phyloP scores from a whole-genome alignment of 2,888 invertebrate species.

The Apamea monoglypha region DNA sequence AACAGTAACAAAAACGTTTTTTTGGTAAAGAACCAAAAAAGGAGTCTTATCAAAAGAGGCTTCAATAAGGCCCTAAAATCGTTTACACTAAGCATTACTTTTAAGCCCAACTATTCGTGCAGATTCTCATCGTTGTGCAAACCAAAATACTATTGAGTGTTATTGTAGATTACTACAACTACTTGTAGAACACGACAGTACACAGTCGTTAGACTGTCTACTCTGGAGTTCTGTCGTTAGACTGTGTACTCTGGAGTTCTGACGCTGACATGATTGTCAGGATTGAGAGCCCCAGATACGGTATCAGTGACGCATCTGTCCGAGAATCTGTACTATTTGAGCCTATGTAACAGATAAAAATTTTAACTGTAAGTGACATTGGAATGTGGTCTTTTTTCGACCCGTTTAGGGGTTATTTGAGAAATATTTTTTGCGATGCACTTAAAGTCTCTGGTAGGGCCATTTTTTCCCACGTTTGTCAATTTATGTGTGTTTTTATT shows the following conservation, averaged over 20 bases:
- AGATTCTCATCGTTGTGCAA: not conserved
- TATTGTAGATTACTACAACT: too few relatives aligned
- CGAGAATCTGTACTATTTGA: slow-evolving; percentile 37
- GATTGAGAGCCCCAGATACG: slow-evolving; percentile 55
- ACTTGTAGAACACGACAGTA: too few relatives aligned
- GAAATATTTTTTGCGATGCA: not conserved
- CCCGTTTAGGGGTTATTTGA: not conserved
- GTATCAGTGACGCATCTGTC: slow-evolving; percentile 53
- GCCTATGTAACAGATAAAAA: slow-evolving; percentile 33
- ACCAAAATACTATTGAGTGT: slow-evolving; percentile 14
- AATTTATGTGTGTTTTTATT: not conserved
- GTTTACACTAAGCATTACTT: too few relatives aligned
- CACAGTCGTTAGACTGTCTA: too few relatives aligned
- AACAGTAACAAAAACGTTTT: too few relatives aligned
- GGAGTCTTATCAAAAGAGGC: not conserved
- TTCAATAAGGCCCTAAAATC: not conserved
- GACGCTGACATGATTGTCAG: slow-evolving; percentile 53
- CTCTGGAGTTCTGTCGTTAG: too few relatives aligned
- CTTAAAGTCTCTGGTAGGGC: not conserved
- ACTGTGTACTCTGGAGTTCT: slow-evolving; percentile 5
- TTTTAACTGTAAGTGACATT: slow-evolving; percentile 11
- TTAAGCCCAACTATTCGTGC: too few relatives aligned
- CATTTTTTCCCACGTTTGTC: not conserved
- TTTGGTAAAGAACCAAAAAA: not conserved
- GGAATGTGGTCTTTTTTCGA: slow-evolving; percentile 20